A percentile compares a stretch with the other conserved stretches of the same genome.
Evolutionary conservation across 2,888 invertebrate species (phyloP).

Genomic region (Pycnomerus fuliginosus): DNA sequence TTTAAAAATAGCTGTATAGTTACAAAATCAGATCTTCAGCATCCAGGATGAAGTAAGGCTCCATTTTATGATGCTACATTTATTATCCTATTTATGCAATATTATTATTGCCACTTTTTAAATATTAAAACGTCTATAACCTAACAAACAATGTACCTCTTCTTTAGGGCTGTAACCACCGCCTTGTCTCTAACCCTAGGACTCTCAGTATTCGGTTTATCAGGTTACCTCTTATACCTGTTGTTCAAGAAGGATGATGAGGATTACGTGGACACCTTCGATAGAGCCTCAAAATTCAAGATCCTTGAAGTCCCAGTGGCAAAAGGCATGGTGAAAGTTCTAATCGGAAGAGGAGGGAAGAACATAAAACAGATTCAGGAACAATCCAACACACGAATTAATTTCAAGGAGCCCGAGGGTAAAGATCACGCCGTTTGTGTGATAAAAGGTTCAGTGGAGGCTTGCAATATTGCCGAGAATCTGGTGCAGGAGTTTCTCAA

Average conservation of each 20-base stretch:
- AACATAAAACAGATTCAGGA: constrained; percentile 75
- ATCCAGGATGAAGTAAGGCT: too few species aligned
- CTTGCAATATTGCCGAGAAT: constrained; percentile 70
- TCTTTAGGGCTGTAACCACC: constrained; percentile 40
- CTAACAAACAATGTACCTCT: too few species aligned
- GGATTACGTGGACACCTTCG: constrained; percentile 41
- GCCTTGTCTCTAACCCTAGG: constrained; percentile 60
- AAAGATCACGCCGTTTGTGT: constrained; percentile 61
- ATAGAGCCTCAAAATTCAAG: constrained; percentile 49
- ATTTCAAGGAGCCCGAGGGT: constrained; percentile 59
- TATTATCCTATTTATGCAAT: too few species aligned
- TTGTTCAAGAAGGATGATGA: constrained; percentile 65
- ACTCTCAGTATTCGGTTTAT: constrained; percentile 67
- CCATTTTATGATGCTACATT: too few species aligned
- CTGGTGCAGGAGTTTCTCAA: constrained; percentile 66
- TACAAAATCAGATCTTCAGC: too few species aligned
- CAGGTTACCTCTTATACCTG: constrained; percentile 68
- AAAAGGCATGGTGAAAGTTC: constrained; percentile 62
- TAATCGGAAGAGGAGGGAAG: constrained; percentile 76
- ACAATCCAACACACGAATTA: constrained; percentile 66
- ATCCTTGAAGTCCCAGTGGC: constrained; percentile 62
- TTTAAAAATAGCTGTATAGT: too few species aligned
- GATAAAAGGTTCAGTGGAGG: constrained; percentile 68
- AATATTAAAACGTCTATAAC: too few species aligned
- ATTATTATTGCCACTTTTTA: too few species aligned